Percentiles rank a stretch among this genome's conserved stretches.
Evolutionary conservation across 1,140 invertebrate species (phyloP).

Genomic region (Phymastichus coffea): DNA sequence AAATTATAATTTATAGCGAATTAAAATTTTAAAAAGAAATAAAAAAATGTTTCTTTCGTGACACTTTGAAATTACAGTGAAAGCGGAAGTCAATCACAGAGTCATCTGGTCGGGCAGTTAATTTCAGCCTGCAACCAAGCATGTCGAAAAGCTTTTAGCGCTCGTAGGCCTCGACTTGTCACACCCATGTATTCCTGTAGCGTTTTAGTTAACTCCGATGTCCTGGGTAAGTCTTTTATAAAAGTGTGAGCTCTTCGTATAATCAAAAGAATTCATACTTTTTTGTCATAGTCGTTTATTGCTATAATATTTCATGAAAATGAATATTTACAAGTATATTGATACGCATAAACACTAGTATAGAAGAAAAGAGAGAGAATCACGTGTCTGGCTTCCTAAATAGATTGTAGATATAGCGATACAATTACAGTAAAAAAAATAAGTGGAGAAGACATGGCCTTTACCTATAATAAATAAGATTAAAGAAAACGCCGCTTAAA

Average conservation of each 20-base stretch:
- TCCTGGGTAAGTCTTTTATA: slow-evolving; percentile 75
- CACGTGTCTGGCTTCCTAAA: slow-evolving; percentile 38
- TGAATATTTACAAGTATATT: slow-evolving; percentile 43
- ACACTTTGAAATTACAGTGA: too few species aligned
- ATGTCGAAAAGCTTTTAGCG: slow-evolving; percentile 85
- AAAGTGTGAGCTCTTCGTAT: slow-evolving; percentile 11
- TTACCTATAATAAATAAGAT: slow-evolving; percentile 27
- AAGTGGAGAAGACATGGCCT: slow-evolving; percentile 20
- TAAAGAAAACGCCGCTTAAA: neutral
- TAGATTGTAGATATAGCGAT: too few species aligned
- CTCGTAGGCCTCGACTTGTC: slow-evolving; percentile 87
- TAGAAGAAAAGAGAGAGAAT: too few species aligned
- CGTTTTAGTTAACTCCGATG: slow-evolving; percentile 89
- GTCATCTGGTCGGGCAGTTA: slow-evolving; percentile 75
- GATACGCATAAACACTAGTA: slow-evolving; percentile 31
- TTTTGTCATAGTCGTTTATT: slow-evolving; percentile 41
- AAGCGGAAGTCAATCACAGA: slow-evolving; percentile 27
- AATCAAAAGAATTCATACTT: neutral
- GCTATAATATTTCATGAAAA: slow-evolving; percentile 30
- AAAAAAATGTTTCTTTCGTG: too few species aligned
- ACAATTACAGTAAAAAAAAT: slow-evolving; percentile 7
- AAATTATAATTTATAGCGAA: too few species aligned
- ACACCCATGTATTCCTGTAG: slow-evolving; percentile 96
- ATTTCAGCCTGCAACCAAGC: slow-evolving; percentile 89
- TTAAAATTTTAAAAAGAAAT: too few species aligned